Base-by-base conservation (phyloP, 2,797 vertebrate genomes). In the Salmo trutta region DNA sequence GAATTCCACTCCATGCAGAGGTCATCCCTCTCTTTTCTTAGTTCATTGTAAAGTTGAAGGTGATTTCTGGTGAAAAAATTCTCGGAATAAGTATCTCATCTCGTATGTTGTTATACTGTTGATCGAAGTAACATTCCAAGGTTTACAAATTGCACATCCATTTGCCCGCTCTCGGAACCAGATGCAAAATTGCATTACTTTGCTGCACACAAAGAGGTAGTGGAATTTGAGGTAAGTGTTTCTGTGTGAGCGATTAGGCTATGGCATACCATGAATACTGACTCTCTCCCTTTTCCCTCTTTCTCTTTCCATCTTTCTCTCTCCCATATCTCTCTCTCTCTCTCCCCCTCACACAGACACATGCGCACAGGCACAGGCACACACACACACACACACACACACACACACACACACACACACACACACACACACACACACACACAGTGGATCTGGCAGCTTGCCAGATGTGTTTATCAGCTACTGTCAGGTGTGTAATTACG, bases 181-280 rank as follows among this genome's bases (percentile, higher is more conserved):
- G 79, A 65, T 81, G 74, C 73, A 83, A 84, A 90, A 90, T 81
- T 84, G 75, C 73, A 71, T 82, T 70, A 76, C 81, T 81, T 84
- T 81, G 82, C 53, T 69, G 75, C 71, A 72, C 64, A 77, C 70
- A 80, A 65, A 74, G 41, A 47, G 56, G 41, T 76, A 87, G 82
- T 81, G 82, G 73, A 80, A 83, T 89, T 82, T 75, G 65, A 80
- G 74, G 77, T 81, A 87, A 75, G 65, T 68, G 59, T 56, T 27
- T 64, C 70, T 59, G 47, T 54, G 69, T 71, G 62, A 69, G 73
- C 17, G 31, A 75, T n/a, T 17, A 10, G 19, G 70, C 47, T 21
- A 24, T 74, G 80, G 79, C 64, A 69, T 33, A 54, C 68, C 73
- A 75, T 31, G 56, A 29, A 56, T 29, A 56, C 41, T 73, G 27